phyloP scores from a whole-genome alignment of 2,888 invertebrate genomes.

The Gari tellinella region DNA sequence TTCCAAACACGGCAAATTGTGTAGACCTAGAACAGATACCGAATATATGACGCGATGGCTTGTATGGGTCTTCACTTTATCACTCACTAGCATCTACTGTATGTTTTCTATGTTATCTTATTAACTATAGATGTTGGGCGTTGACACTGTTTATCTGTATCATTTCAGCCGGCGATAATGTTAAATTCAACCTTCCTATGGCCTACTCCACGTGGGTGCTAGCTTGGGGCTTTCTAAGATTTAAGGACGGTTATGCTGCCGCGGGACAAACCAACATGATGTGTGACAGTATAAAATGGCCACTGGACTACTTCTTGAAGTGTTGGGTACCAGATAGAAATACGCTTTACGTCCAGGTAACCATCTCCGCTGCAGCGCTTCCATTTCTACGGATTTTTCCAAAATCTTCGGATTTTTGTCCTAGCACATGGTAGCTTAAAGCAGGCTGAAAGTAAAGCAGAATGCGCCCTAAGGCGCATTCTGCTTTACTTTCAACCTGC shows the following conservation, averaged over 20 bases:
- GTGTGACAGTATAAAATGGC: slow-evolving; percentile 86
- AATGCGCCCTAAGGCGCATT: background rate
- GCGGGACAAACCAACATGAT: slow-evolving; percentile 73
- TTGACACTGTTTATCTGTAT: no score
- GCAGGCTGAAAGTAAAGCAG: no score
- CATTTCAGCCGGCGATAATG: slow-evolving; percentile 76
- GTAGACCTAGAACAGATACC: no score
- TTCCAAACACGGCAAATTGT: no score
- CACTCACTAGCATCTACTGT: no score
- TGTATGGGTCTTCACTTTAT: no score
- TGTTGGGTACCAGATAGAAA: slow-evolving; percentile 48
- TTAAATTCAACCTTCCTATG: slow-evolving; percentile 80
- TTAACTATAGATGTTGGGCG: no score
- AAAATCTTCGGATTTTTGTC: no score
- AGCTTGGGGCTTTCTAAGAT: slow-evolving; percentile 77
- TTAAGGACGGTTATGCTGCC: slow-evolving; percentile 69
- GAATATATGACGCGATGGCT: no score
- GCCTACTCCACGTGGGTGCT: slow-evolving; percentile 73
- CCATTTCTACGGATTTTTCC: background rate
- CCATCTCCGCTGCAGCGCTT: background rate
- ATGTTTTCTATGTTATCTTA: no score
- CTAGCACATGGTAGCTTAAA: no score
- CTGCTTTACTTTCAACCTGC: no score
- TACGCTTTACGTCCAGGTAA: slow-evolving; percentile 50
- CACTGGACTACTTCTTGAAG: slow-evolving; percentile 88